Base-by-base conservation (phyloP, 2,888 invertebrate genomes). In the Chloromyia formosa region DNA sequence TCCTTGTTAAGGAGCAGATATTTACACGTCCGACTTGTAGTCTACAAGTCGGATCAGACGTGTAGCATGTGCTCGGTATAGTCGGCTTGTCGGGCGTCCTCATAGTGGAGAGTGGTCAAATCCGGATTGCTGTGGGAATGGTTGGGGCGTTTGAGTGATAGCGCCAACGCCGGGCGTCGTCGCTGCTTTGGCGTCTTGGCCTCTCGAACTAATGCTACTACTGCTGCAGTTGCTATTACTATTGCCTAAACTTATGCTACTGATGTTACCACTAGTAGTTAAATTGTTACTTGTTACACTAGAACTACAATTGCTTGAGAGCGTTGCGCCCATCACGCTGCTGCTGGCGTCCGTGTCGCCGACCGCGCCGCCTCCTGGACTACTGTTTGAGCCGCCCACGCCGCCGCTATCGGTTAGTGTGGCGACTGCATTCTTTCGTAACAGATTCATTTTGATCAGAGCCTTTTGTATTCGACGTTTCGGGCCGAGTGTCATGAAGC, bases 21-120 rank as follows among this genome's bases (percentile, higher is more conserved):
- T 87, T 98, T 98, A 89, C 95, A 98, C 54, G 96, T 99, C 98
- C 35, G 96, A 93, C 87, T 94, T 94, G 87, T 92, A 87, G 94
- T 94, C 87, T 92, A 98, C n/a, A n/a, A n/a, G n/a, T n/a, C n/a
- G n/a, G n/a, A n/a, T n/a, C n/a, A 98, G 72, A 95, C 94, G 88
- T 98, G 98, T 62, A 99, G 88, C 42, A 98, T 98, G 87, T 98
- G 97, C 84, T 98, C 98, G 1, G 98, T 97, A 84, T 93, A 95
- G 84, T 96, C 95, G 14, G 92, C 89, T 72, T 92, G 89, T 79
- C 92, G 89, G 68, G 90, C 87, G 81, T 94, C 94, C 82, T 94
- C 94, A 85, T 94, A 94, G 82, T 93, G 93, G 5, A 92, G 88
- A 74, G 92, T 91, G 84, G 92, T 93, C 78, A 96, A 87, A 85